A percentile compares a stretch with the other conserved stretches of the same genome.
These are phyloP conservation scores for Crioceris asparagi DNA, from an alignment of 2,888 invertebrate genomes.

Conservation along the genomic window DNA sequence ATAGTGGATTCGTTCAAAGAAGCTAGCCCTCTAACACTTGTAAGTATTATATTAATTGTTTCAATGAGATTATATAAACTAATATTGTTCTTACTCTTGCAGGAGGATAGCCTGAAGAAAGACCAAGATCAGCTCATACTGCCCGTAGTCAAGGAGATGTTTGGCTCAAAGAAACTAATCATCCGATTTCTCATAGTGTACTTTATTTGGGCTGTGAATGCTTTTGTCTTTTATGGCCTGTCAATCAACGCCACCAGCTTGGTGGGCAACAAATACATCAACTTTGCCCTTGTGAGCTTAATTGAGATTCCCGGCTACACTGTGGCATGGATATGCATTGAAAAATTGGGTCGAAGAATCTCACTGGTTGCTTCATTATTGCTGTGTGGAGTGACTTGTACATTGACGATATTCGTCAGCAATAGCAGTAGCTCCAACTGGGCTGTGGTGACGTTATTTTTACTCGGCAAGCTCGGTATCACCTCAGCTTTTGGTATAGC, in stretches of 20 bases:
- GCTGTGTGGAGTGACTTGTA: slow-evolving; percentile 39
- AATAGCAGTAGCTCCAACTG: no score
- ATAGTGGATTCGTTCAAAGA: slow-evolving; percentile 38
- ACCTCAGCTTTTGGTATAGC: slow-evolving; percentile 53
- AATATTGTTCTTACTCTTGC: no score
- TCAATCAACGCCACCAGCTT: slow-evolving; percentile 55
- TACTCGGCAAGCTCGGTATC: slow-evolving; percentile 52
- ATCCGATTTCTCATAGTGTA: slow-evolving; percentile 32
- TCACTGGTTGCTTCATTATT: slow-evolving; percentile 44
- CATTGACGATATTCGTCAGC: slow-evolving; percentile 44
- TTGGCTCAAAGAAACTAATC: slow-evolving; percentile 39
- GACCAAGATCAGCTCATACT: slow-evolving; percentile 31
- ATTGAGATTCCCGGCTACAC: slow-evolving; percentile 51
- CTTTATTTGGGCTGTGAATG: slow-evolving; percentile 46
- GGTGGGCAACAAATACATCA: slow-evolving; percentile 56
- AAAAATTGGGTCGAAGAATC: slow-evolving; percentile 42
- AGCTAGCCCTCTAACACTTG: slow-evolving; percentile 10
- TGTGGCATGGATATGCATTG: slow-evolving; percentile 42
- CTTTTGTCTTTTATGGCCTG: slow-evolving; percentile 58
- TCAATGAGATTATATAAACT: no score
- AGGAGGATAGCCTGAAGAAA: no score
- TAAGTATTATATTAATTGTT: no score
- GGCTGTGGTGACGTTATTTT: slow-evolving; percentile 45
- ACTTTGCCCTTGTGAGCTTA: slow-evolving; percentile 51
- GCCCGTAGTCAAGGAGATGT: slow-evolving; percentile 37